These are phyloP conservation scores for Corythaixoides concolor DNA, from an alignment of 2,113 vertebrate genomes.

Conservation along the genomic window DNA sequence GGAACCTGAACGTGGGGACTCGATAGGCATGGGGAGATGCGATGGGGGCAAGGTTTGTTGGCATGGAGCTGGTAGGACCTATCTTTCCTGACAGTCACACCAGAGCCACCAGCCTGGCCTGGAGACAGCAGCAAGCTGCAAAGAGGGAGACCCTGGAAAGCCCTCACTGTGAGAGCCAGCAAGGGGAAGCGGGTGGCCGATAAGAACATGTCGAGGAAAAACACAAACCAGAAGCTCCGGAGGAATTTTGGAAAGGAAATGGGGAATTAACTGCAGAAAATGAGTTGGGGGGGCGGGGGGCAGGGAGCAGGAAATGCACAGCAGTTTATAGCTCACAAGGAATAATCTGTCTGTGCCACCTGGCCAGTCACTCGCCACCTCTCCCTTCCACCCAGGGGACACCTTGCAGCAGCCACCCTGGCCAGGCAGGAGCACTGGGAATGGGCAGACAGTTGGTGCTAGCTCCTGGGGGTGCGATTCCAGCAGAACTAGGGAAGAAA, in stretches of 20 bases:
- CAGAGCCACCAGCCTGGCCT: background rate
- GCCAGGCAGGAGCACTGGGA: background rate
- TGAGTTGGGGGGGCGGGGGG: too few relatives aligned
- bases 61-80: background rate
- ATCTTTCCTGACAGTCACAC: background rate
- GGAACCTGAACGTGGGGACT: background rate
- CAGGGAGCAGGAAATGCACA: background rate
- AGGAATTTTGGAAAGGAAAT: conserved; percentile 68
- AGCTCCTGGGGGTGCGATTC: background rate
- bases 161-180: background rate
- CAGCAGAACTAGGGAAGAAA: background rate
- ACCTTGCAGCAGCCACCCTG: background rate
- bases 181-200: background rate
- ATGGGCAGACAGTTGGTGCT: background rate
- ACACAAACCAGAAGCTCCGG: conserved; percentile 61
- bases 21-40: accelerated
- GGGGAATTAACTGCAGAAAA: conserved; percentile 51
- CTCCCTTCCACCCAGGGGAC: background rate
- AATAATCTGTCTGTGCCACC: background rate
- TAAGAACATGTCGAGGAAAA: conserved; percentile 50
- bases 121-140: background rate
- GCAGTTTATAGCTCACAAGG: background rate
- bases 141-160: background rate
- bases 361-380: accelerated
- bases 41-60: background rate